Percentiles rank a stretch among this genome's conserved stretches.
These are phyloP conservation scores for Perognathus longimembris DNA, from an alignment of 2,113 vertebrate genomes.

Conservation along the genomic window DNA sequence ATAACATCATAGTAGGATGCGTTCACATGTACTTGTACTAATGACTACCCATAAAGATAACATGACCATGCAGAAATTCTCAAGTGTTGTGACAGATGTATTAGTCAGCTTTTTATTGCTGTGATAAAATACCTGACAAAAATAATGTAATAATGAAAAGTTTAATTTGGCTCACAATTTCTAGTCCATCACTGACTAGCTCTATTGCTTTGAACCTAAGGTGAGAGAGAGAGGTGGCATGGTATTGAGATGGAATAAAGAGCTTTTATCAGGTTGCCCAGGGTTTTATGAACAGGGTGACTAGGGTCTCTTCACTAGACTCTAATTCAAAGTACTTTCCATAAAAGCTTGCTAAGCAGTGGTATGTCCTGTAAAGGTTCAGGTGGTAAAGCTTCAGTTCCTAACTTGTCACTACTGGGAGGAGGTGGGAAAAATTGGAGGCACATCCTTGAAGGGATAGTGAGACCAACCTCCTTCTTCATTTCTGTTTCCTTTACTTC, in stretches of 20 bases:
- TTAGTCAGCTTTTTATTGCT: neutral
- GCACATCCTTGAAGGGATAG: neutral
- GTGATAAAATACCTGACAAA: neutral
- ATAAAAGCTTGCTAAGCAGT: neutral
- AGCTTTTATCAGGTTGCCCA: too few species aligned
- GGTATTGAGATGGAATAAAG: neutral
- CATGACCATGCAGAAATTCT: neutral
- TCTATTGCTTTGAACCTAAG: neutral
- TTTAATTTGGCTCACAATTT: neutral
- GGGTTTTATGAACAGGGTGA: neutral
- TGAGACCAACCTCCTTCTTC: too few species aligned
- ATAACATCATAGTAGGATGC: neutral
- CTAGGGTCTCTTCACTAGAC: neutral
- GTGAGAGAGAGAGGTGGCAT: neutral
- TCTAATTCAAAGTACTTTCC: neutral
- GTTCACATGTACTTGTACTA: neutral
- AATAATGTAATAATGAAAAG: neutral
- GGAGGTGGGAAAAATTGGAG: neutral
- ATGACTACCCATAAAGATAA: neutral
- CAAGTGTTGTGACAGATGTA: neutral
- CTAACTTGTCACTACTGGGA: too few species aligned
- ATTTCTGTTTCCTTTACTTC: neutral
- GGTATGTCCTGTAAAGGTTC: neutral
- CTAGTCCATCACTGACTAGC: neutral
- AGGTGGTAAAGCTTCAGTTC: neutral